These are phyloP conservation scores for Rhizomys pruinosus DNA, from an alignment of 2,113 vertebrate genomes.

Conservation along the genomic window DNA sequence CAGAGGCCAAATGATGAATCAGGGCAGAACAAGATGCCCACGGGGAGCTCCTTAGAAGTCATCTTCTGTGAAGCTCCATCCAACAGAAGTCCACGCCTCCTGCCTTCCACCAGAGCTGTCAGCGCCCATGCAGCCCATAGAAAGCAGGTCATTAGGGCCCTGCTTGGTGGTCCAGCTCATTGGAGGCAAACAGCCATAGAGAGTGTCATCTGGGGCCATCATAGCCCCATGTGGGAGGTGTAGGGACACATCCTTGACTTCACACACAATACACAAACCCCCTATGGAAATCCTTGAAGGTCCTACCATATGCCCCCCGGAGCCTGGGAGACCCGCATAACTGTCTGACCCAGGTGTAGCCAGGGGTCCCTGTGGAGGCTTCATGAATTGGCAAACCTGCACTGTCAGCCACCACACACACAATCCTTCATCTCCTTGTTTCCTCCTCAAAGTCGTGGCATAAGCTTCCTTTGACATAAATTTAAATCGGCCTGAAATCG, in stretches of 20 bases:
- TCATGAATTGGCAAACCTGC: neutral
- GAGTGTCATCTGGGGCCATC: neutral
- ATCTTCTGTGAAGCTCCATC: fast-evolving
- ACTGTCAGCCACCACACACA: neutral
- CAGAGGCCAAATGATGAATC: neutral
- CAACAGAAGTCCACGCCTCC: neutral
- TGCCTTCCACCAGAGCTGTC: neutral
- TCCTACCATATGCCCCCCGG: neutral
- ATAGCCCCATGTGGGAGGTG: too few relatives aligned
- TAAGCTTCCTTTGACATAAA: neutral
- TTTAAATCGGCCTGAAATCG: neutral
- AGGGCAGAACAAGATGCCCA: neutral
- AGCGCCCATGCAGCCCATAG: fast-evolving
- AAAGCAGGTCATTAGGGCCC: neutral
- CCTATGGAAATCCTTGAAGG: too few relatives aligned
- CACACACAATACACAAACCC: neutral
- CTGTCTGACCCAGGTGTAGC: neutral
- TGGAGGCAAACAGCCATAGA: neutral
- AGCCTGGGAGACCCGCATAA: neutral
- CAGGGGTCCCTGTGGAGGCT: neutral
- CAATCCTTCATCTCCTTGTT: neutral
- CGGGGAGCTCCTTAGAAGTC: neutral
- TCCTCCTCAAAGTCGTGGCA: neutral
- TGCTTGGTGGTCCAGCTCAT: neutral
- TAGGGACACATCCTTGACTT: neutral